phyloP scores from a whole-genome alignment of 2,888 invertebrate genomes.

The Tiliacea citrago region DNA sequence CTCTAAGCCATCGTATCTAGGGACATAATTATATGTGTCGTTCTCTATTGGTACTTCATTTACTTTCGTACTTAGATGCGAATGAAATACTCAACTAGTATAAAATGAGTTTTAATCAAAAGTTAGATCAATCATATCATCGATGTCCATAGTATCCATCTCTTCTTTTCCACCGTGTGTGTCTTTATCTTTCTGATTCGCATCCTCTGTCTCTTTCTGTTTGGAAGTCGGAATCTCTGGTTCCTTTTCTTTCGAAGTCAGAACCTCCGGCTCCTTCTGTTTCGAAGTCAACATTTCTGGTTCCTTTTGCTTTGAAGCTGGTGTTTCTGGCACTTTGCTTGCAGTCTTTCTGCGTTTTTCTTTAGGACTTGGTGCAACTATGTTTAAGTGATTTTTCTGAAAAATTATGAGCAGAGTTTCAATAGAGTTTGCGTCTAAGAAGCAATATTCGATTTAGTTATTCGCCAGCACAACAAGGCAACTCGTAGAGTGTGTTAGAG shows the following conservation, averaged over 20 bases:
- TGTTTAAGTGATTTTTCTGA: constrained; percentile 57
- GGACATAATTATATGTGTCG: too few species aligned
- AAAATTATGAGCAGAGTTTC: constrained; percentile 28
- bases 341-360: constrained; percentile 77
- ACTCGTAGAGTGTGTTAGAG: too few species aligned
- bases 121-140: constrained; percentile 77
- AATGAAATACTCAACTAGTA: constrained; percentile 16
- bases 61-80: neutral
- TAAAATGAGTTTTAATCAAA: constrained; percentile 72
- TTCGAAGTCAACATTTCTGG: constrained; percentile 23
- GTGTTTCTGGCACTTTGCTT: constrained; percentile 39
- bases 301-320: constrained; percentile 34
- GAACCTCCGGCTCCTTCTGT: constrained; percentile 8
- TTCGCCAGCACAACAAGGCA: too few species aligned
- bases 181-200: constrained; percentile 20
- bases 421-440: neutral
- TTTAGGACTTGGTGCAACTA: constrained; percentile 64
- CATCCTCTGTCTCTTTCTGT: constrained; percentile 15
- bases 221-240: constrained; percentile 16
- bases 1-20: too few species aligned
- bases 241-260: constrained; percentile 22
- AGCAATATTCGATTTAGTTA: too few species aligned
- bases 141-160: constrained; percentile 58
- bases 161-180: constrained; percentile 12
- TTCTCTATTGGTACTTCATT: neutral